These are phyloP conservation scores for Rhegmatorhina hoffmannsi DNA, from an alignment of 2,113 vertebrate species.

Conservation along the genomic window DNA sequence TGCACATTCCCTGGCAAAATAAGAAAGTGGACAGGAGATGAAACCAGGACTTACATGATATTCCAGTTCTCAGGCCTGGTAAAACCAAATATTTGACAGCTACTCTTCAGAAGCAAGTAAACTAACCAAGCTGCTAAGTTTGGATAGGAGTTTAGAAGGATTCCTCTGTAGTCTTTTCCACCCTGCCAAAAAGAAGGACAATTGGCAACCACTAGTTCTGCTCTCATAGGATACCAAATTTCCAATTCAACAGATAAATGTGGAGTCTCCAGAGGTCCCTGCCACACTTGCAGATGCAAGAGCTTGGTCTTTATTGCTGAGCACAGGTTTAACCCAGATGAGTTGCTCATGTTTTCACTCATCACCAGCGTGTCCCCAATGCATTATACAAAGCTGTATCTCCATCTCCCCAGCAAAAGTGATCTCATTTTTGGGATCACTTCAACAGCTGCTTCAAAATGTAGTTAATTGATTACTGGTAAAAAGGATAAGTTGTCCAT, in stretches of 20 bases:
- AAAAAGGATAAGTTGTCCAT: background rate
- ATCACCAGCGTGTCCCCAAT: background rate
- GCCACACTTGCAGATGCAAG: background rate
- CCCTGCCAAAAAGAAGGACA: background rate
- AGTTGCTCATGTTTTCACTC: background rate
- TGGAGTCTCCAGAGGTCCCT: background rate
- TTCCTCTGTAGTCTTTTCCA: background rate
- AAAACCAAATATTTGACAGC: background rate
- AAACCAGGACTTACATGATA: background rate
- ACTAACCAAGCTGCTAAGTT: background rate
- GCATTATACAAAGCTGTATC: background rate
- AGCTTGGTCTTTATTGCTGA: background rate
- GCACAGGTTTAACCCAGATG: background rate
- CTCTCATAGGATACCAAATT: background rate
- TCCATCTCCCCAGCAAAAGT: background rate
- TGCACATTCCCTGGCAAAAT: background rate
- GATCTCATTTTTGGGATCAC: background rate
- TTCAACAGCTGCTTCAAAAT: background rate
- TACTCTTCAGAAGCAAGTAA: background rate
- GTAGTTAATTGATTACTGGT: background rate
- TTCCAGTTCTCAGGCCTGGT: background rate
- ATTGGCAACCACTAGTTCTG: background rate
- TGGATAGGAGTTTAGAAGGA: background rate
- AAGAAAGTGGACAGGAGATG: background rate
- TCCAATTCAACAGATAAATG: background rate